Conservation (phyloP, 2,113 vertebrate genomes). For the Cyprinus carpio region DNA sequence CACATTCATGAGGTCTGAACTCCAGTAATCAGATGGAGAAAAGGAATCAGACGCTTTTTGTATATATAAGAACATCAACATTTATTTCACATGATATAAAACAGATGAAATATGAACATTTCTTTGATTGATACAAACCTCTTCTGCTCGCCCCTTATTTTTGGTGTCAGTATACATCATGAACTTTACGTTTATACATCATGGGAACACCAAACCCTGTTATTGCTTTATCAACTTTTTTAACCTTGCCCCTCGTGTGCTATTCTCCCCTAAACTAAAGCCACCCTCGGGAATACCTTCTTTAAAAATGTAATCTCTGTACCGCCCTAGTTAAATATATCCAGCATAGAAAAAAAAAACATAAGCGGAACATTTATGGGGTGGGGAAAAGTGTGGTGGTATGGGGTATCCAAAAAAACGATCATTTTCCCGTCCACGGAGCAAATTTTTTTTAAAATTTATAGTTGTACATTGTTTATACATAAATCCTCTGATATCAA, state of each 20-base stretch:
- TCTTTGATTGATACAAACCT: constrained; percentile 85
- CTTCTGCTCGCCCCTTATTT: too few species aligned
- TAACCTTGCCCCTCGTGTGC: constrained; percentile 63
- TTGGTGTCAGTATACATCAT: constrained; percentile 83
- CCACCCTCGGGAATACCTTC: constrained; percentile 66
- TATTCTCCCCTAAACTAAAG: constrained; percentile 79
- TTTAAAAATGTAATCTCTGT: constrained; percentile 57
- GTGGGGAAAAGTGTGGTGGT: constrained; percentile 72
- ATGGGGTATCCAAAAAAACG: constrained; percentile 75
- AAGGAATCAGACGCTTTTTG: too few species aligned
- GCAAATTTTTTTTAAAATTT: constrained; percentile 81
- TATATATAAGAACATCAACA: too few species aligned
- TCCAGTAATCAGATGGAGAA: too few species aligned
- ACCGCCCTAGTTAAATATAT: constrained; percentile 62
- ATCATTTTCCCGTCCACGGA: too few species aligned
- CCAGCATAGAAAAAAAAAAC: too few species aligned
- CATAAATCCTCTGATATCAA: constrained; percentile 45
- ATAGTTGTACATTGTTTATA: constrained; percentile 68
- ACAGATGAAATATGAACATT: constrained; percentile 92
- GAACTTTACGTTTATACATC: constrained; percentile 92
- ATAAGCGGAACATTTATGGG: constrained; percentile 75
- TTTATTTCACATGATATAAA: constrained; percentile 99
- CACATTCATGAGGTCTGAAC: too few species aligned
- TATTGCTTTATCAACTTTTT: constrained; percentile 81
- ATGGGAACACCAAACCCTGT: constrained; percentile 77